These are phyloP conservation scores for Parnassius smintheus DNA, from an alignment of 2,888 invertebrate species.

Conservation along the genomic window DNA sequence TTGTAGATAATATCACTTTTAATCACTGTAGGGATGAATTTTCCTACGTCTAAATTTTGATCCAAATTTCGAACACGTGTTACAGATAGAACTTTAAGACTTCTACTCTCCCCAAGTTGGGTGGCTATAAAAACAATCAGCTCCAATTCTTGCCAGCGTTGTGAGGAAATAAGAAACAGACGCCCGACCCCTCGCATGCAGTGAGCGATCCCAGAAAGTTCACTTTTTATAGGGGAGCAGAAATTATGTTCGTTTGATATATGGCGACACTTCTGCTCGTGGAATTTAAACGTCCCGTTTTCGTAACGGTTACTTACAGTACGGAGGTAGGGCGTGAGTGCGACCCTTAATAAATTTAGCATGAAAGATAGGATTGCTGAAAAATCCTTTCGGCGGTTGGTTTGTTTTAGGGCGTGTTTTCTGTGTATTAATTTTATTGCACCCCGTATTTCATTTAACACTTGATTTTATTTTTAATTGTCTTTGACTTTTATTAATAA, in stretches of 20 bases:
- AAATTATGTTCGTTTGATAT: constrained; percentile 74
- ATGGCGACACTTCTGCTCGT: constrained; percentile 67
- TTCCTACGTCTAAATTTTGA: constrained; percentile 15
- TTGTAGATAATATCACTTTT: too few species aligned
- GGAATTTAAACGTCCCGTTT: constrained; percentile 75
- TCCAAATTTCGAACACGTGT: constrained; percentile 56
- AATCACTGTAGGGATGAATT: too few species aligned
- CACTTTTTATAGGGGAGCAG: constrained; percentile 70
- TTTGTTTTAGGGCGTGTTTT: constrained; percentile 20
- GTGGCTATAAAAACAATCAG: constrained; percentile 74
- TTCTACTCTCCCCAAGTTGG: constrained; percentile 40
- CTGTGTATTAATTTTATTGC: constrained; percentile 18
- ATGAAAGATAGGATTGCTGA: constrained; percentile 61
- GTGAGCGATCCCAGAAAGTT: constrained; percentile 53
- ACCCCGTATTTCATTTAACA: constrained; percentile 26
- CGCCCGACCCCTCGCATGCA: constrained; percentile 40
- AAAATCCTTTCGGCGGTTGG: constrained; percentile 43
- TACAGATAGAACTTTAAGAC: constrained; percentile 58
- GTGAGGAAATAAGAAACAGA: constrained; percentile 73
- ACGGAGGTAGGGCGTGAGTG: constrained; percentile 55
- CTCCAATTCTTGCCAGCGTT: constrained; percentile 49
- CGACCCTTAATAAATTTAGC: constrained; percentile 75
- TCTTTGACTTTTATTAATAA: neutral
- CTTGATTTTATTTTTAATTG: constrained; percentile 25
- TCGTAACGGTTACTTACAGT: constrained; percentile 68